phyloP scores from a whole-genome alignment of 2,797 vertebrate species.

The Syngnathus acus region DNA sequence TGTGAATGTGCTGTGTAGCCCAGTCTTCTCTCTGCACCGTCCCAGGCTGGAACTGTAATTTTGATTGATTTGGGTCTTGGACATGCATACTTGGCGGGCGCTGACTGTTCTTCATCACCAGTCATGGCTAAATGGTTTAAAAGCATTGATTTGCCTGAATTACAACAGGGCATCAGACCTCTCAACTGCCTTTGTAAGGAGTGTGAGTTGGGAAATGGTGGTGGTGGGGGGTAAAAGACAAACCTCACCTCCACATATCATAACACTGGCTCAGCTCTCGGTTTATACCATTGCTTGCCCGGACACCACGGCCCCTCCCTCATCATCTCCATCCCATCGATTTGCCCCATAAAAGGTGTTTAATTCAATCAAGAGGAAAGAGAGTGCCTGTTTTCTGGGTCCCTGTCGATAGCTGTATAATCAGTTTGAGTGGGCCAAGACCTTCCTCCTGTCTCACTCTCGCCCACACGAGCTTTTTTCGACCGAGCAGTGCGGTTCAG shows the following conservation, averaged over 20 bases:
- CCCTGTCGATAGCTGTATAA: conserved; percentile 91
- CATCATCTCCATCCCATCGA: conserved; percentile 83
- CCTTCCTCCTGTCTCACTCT: conserved; percentile 24
- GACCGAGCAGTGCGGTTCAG: not conserved
- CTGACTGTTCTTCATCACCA: conserved; percentile 92
- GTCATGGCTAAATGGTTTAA: conserved; percentile 90
- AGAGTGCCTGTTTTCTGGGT: conserved; percentile 91
- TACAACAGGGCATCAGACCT: conserved; percentile 76
- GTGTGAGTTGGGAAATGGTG: conserved; percentile 8
- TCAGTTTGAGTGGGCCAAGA: conserved; percentile 80
- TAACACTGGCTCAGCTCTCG: conserved; percentile 54
- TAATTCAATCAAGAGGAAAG: conserved; percentile 96
- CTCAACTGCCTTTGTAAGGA: conserved; percentile 45
- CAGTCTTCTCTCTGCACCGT: conserved; percentile 54
- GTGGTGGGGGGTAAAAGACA: conserved; percentile 62
- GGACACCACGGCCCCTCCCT: conserved; percentile 20
- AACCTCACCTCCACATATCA: conserved; percentile 79
- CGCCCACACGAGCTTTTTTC: not conserved
- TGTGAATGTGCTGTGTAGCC: conserved; percentile 14
- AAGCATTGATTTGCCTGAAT: conserved; percentile 94
- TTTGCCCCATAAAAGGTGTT: conserved; percentile 94
- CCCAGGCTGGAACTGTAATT: conserved; percentile 65
- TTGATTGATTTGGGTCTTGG: conserved; percentile 79
- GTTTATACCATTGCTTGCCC: conserved; percentile 37
- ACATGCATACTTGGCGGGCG: conserved; percentile 85